Evolutionary conservation across 2,888 invertebrate species (phyloP), one percentile per base, ranked within the genome.

Genomic region (Neoscelio sp.): DNA sequence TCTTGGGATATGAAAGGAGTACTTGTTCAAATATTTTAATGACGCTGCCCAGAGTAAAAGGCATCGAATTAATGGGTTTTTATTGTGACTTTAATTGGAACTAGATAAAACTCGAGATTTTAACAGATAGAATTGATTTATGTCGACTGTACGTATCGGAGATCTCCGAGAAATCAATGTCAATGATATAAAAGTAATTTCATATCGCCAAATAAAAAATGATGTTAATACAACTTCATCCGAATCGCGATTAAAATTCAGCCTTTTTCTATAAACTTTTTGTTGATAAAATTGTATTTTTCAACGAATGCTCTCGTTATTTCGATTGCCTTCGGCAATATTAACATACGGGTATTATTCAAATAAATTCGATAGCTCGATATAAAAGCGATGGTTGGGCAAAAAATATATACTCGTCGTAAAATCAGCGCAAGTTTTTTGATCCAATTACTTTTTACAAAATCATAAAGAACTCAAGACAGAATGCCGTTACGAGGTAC

Each of bases 371-470:
- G 35, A 52, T n/a, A 52, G 52, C 20, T 33, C 33, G 10, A 33
- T 35, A 33, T 23, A 23, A 23, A 23, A 23, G 6, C 23, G 23
- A 4, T 2, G 23, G 3, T 6, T 4, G 23, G 4, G 10, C 13
- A 18, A 40, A 56, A 62, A 46, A 12, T 38, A 50, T 3, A 40
- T 20, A 40, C 48, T 13, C 17, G 46, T 44, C 20, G 2, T 56
- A 44, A 70, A 70, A 60, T 70, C 18, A 48, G 13, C 48, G 26
- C 54, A 28, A 42, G 44, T 42, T 17, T 35, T 35, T 35, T 17
- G 42, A 20, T n/a, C 33, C 23, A 23, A 52, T 38, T 38, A 30
- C 62, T 71, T 71, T 71, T 71, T 62, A 52, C 46, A 52, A 71
- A 71, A 71, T 44, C 44, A 28, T 62, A 62, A 71, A 70, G 38